Base-by-base conservation (phyloP, 2,888 invertebrate species). In the Acanthococcus lagerstroemiae region DNA sequence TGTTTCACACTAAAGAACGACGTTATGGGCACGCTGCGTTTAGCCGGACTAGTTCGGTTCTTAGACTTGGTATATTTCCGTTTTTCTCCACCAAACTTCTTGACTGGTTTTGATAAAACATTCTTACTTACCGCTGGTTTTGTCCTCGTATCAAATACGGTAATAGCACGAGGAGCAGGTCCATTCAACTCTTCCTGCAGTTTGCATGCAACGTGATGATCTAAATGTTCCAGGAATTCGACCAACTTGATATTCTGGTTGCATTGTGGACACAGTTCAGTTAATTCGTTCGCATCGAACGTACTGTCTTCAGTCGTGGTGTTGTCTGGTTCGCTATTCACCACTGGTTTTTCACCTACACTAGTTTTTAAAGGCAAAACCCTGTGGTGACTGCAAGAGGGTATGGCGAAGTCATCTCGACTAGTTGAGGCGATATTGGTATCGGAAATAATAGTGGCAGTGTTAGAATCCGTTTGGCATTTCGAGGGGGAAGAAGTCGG, bases 181-280 rank as follows among this genome's bases (percentile, higher is more conserved):
- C 67, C 67, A 73, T 87, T 87, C 6, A 87, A 74, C 76, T 84
- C 81, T 71, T 80, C 78, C 71, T 84, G 89, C 60, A 95, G 75
- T 73, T 84, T 84, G 73, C 85, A 82, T 4, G 95, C 95, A 72
- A 87, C 81, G 75, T 95, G 95, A 75, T 84, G 92, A 78, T 95
- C 94, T 72, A 81, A 76, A 77, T 94, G 94, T 73, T 90, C 87
- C 1, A 79, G 75, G 71, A 86, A 79, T 68, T 85, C 85, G 68
- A 81, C 80, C 3, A 80, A 70, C 12, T 80, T 75, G 61, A 93
- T 78, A 68, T 75, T 77, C 73, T 83, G 81, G 25, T 82, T 79
- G 76, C 93, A 94, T 73, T 87, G 83, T 0, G 79, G 71, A 76
- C 93, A 94, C 50, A 74, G 76, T 72, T 82, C 78, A 37, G 26